Evolutionary conservation across 2,888 invertebrate genomes (phyloP), one percentile per base, ranked within the genome.

Genomic region (Melanostoma mellinum): DNA sequence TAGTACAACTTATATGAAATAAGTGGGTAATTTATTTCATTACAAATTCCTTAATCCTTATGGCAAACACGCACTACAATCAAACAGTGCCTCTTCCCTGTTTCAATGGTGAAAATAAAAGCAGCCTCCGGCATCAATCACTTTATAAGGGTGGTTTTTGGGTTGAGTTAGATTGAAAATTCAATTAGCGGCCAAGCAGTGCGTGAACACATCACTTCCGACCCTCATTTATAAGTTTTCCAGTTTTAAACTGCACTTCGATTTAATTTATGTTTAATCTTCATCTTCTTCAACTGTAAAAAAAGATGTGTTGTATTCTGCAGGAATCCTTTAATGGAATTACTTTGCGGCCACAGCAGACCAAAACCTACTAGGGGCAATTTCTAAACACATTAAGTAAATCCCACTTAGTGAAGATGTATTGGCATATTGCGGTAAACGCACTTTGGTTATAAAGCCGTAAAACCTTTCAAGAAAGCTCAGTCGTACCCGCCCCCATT

Each of bases 31-130:
- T 85, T 86, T 79, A 85, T 86, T 80, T 85, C 85, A 86, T 86
- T 86, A 86, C 86, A 85, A 86, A 86, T 85, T 85, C 73, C 80
- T 65, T 86, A 85, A 86, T 86, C 86, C 77, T 75, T 72, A 85
- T 63, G 55, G 82, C 85, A 86, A 85, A 78, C 86, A 80, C n/a
- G n/a, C 65, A 72, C 65, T 68, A 55, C 52, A 73, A 38, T 63
- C 6, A 63, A 48, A 61, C 35, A 48, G 60, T 73, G 52, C 61
- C 56, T 61, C 32, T 38, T 20, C 20, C 20, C 20, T 10, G 10
- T 8, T 68, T 65, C 53, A 42, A 38, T 40, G 75, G 46, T 40
- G 42, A 65, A 48, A 46, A 48, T 53, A 65, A 68, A 71, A 48
- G 42, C 42, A 67, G n/a, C 58, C 44, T 52, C 52, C 44, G 53